Percentiles rank a stretch among this genome's conserved stretches.
These are phyloP conservation scores for Streptopelia turtur DNA, from an alignment of 2,797 vertebrate species.

Conservation along the genomic window DNA sequence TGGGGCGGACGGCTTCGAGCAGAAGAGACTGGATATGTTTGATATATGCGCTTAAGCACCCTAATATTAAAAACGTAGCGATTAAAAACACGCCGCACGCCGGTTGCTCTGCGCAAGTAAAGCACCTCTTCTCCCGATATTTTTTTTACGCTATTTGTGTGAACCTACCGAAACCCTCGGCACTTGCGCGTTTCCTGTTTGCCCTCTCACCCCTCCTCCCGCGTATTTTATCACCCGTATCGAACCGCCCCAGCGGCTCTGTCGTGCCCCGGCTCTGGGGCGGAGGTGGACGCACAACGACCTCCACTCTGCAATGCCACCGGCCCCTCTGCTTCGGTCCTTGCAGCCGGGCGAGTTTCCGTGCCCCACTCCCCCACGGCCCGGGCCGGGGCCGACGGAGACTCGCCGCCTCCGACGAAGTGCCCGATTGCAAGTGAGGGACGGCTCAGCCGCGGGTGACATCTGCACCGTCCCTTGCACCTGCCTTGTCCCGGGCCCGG, in stretches of 20 bases:
- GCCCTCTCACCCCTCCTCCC: rapidly evolving
- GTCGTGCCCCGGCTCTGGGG: not conserved
- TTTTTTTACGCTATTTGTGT: not conserved
- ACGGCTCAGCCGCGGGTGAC: not conserved
- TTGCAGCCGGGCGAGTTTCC: not conserved
- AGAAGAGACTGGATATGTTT: not conserved
- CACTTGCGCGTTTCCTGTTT: not conserved
- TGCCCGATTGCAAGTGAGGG: not conserved
- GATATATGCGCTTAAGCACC: not conserved
- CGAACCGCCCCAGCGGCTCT: not conserved
- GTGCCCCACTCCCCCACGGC: no score
- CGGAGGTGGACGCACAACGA: not conserved
- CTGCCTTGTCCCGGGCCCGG: not conserved
- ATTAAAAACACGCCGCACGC: not conserved
- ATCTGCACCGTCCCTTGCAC: not conserved
- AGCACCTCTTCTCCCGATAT: not conserved
- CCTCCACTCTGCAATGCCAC: not conserved
- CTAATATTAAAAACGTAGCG: not conserved
- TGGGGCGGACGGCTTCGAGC: not conserved
- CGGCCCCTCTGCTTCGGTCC: no score
- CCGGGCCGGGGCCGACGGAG: not conserved
- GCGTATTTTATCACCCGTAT: not conserved
- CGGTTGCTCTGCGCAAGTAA: not conserved
- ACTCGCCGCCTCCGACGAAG: not conserved
- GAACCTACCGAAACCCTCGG: not conserved